Evolutionary conservation across 2,888 invertebrate species (phyloP), one percentile per base, ranked within the genome.

Genomic region (Entomobrya proxima): DNA sequence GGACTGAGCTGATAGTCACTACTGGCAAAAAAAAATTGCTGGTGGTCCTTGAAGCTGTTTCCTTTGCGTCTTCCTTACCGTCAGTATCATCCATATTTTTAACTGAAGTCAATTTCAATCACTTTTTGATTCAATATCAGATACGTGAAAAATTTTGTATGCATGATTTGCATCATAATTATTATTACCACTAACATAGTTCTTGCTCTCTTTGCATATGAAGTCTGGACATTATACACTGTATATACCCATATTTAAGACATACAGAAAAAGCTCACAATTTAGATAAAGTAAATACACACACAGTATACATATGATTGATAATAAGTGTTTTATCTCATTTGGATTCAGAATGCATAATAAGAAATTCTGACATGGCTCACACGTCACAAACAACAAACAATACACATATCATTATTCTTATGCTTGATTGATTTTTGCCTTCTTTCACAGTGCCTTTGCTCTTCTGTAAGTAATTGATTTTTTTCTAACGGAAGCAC

Each of bases 381-480:
- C 85, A 77, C 83, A 85, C 85, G 79, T 84, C 79, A 85, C 72
- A 76, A 40, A 52, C 76, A 52, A 35, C 55, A 79, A 64, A 64
- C 85, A 85, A 64, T 79, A 69, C 85, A 72, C 50, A 85, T 21
- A 79, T 85, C 79, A 85, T 85, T 85, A 88, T 88, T 88, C 86
- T 86, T 86, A 86, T 84, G 88, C 84, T 89, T 89, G 89, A 89
- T 89, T 89, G 89, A 88, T 88, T 89, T 88, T 88, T n/a, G n/a
- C 75, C 75, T 55, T 77, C 72, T 61, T 67, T 76, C 74, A 67
- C 85, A 78, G 52, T 69, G 55, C 67, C 76, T 61, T 76, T 61
- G 35, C 37, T 61, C 30, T 61, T 76, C 64, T 83, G 58, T 86
- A 86, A 87, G 86, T 88, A 89, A 89, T 88, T 89, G 88, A 88